These are phyloP conservation scores for Cephalotes varians DNA, from an alignment of 2,888 invertebrate species.

Conservation along the genomic window DNA sequence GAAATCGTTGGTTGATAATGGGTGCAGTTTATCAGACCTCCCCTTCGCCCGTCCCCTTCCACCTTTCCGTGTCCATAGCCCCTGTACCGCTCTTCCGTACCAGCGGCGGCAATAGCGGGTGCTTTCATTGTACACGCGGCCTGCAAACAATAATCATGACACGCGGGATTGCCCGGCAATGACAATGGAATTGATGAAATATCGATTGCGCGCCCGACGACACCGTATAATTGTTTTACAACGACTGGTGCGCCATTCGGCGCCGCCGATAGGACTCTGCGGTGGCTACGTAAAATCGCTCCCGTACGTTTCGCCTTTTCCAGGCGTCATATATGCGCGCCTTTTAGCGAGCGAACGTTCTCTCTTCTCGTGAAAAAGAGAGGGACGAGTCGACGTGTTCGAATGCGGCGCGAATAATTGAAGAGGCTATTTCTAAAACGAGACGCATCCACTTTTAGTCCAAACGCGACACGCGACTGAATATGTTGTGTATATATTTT, in stretches of 20 bases:
- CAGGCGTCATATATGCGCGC: constrained; percentile 60
- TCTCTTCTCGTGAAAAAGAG: constrained; percentile 16
- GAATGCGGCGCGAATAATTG: constrained; percentile 61
- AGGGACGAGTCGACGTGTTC: constrained; percentile 10
- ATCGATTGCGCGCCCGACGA: constrained; percentile 82
- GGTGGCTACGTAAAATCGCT: constrained; percentile 74
- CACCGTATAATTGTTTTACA: constrained; percentile 85
- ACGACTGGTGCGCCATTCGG: constrained; percentile 71
- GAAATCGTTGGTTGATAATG: constrained; percentile 83
- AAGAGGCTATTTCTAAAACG: constrained; percentile 69
- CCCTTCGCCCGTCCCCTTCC: constrained; percentile 49
- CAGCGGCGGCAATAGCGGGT: constrained; percentile 45
- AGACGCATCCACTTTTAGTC: constrained; percentile 23
- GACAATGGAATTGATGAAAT: constrained; percentile 86
- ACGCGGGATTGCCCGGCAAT: constrained; percentile 84
- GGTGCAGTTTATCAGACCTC: constrained; percentile 82
- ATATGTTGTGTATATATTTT: constrained; percentile 1
- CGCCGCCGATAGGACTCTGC: constrained; percentile 62
- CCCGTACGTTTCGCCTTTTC: constrained; percentile 60
- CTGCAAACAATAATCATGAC: constrained; percentile 85
- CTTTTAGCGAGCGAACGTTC: constrained; percentile 49
- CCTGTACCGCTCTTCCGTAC: constrained; percentile 63
- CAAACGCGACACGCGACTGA: background rate
- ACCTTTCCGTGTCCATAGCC: constrained; percentile 46
- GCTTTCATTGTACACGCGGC: constrained; percentile 81